A percentile compares a stretch with the other conserved stretches of the same genome.
phyloP scores from a whole-genome alignment of 2,113 vertebrate species.

The Malurus melanocephalus region DNA sequence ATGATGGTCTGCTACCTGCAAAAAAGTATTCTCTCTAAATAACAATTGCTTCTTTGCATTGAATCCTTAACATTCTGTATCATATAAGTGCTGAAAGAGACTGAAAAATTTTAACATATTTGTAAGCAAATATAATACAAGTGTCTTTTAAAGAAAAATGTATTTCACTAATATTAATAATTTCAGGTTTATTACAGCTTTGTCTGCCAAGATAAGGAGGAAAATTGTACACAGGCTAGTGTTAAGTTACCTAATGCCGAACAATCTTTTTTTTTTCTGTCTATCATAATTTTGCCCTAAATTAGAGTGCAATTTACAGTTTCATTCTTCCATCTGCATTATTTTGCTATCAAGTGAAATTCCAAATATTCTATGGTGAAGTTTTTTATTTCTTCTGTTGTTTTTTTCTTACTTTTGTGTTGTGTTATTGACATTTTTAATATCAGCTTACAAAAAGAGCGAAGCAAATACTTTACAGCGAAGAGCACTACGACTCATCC shows the following conservation, averaged over 20 bases:
- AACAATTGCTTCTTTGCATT: slow-evolving; percentile 47
- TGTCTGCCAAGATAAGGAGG: slow-evolving; percentile 40
- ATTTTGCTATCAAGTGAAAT: background rate
- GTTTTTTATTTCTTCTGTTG: background rate
- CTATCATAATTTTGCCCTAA: slow-evolving; percentile 36
- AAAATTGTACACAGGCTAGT: slow-evolving; percentile 25
- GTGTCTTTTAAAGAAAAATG: background rate
- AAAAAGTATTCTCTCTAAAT: slow-evolving; percentile 35
- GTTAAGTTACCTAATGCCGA: slow-evolving; percentile 44
- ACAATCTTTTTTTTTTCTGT: slow-evolving; percentile 8
- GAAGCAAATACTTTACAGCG: background rate
- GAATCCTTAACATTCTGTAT: slow-evolving; percentile 10
- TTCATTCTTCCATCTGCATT: slow-evolving; percentile 1
- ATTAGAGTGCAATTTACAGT: slow-evolving; percentile 4
- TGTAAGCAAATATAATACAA: slow-evolving; percentile 23
- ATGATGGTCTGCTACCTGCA: background rate
- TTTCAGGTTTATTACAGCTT: slow-evolving; percentile 34
- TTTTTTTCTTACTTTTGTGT: background rate
- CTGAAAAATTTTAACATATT: slow-evolving; percentile 36
- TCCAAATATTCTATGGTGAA: background rate
- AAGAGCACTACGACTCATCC: background rate
- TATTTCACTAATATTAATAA: slow-evolving; percentile 47
- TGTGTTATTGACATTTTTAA: slow-evolving; percentile 6
- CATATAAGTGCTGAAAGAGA: background rate
- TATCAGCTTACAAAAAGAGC: background rate